A percentile compares a stretch with the other conserved stretches of the same genome.
Conservation (phyloP, 2,888 invertebrate species). For the Dromius quadrimaculatus region DNA sequence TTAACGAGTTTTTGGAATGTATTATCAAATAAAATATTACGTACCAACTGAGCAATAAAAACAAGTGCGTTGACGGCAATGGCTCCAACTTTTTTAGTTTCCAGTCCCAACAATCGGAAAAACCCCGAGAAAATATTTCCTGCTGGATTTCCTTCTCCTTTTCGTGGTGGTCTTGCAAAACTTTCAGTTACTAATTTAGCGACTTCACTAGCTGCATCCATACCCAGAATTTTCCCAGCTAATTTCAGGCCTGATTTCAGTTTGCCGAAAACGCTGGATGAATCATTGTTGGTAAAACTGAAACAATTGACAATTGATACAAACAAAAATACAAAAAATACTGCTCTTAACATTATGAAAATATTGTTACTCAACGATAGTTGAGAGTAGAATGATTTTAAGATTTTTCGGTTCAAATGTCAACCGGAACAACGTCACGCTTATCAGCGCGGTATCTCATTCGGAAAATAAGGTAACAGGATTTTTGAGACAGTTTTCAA, state of each 20-base stretch:
- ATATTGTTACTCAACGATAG: conserved; percentile 13
- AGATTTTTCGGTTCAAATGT: conserved; percentile 29
- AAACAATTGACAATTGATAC: conserved; percentile 19
- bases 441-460: conserved; percentile 25
- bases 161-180: conserved; percentile 63
- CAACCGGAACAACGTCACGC: conserved; percentile 47
- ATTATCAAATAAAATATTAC: conserved; percentile 60
- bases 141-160: conserved; percentile 58
- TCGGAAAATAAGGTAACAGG: conserved; percentile 49
- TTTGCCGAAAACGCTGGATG: conserved; percentile 65
- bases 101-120: conserved; percentile 80
- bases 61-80: conserved; percentile 86
- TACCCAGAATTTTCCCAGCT: conserved; percentile 64
- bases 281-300: conserved; percentile 35
- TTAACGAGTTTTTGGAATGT: too few relatives aligned
- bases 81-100: conserved; percentile 82
- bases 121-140: conserved; percentile 69
- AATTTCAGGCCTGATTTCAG: conserved; percentile 68
- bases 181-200: conserved; percentile 73
- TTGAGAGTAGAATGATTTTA: conserved; percentile 21
- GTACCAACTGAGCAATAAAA: conserved; percentile 86
- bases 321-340: conserved; percentile 15
- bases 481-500: conserved; percentile 21
- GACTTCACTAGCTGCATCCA: conserved; percentile 70
- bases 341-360: conserved; percentile 19